Percentiles rank a stretch among this genome's conserved stretches.
These are phyloP conservation scores for Aurelia aurita complex sp. Pacific DNA, from an alignment of 30 jellyfish, hydroid and myxozoan genomes.

Conservation along the genomic window DNA sequence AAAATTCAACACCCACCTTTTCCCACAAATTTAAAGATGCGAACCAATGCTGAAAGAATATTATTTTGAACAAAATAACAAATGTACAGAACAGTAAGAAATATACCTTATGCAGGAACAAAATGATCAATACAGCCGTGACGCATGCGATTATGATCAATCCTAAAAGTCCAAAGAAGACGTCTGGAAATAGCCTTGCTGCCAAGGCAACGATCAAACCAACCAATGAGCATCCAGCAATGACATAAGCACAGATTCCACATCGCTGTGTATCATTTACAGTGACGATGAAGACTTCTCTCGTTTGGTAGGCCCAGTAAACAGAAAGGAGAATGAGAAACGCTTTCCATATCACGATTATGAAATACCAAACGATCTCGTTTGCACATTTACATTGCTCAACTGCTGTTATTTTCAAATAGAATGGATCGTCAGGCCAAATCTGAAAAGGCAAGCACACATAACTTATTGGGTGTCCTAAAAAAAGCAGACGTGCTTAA, in stretches of 20 bases:
- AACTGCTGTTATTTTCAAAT: constrained; percentile 34
- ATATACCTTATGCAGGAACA: constrained; percentile 78
- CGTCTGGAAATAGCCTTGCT: constrained; percentile 70
- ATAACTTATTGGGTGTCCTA: too few species aligned
- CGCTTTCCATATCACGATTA: constrained; percentile 60
- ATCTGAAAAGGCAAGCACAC: constrained; percentile 23
- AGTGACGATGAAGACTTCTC: constrained; percentile 56
- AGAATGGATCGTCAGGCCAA: constrained; percentile 70
- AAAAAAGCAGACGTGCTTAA: too few species aligned
- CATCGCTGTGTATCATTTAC: constrained; percentile 81
- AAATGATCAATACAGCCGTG: constrained; percentile 72
- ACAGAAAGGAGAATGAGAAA: constrained; percentile 46
- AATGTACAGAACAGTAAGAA: too few species aligned
- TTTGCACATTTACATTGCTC: constrained; percentile 82
- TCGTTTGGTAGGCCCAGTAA: constrained; percentile 70
- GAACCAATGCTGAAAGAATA: too few species aligned
- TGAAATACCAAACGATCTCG: constrained; percentile 62
- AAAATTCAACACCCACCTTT: too few species aligned
- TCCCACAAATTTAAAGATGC: too few species aligned
- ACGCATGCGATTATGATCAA: constrained; percentile 57
- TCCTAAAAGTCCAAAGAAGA: constrained; percentile 80
- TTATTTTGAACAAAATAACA: too few species aligned
- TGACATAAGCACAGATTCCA: constrained; percentile 62
- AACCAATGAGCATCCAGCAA: constrained; percentile 55
- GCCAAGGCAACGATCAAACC: constrained; percentile 68